These are phyloP conservation scores for Synergus laeviventris DNA, from an alignment of 2,888 invertebrate genomes.

Conservation along the genomic window DNA sequence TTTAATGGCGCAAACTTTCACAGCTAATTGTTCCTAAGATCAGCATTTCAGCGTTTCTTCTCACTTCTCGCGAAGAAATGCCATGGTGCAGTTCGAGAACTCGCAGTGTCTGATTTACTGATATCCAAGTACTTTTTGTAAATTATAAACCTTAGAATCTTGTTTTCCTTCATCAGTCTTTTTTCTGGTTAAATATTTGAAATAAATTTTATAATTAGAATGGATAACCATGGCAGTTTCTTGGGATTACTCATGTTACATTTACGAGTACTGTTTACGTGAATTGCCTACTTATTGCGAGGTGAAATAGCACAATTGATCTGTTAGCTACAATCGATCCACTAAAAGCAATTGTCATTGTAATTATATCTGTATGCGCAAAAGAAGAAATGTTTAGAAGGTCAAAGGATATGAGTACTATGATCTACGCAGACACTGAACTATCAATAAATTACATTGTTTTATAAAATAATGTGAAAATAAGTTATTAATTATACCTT, in stretches of 20 bases:
- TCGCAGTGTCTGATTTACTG: background rate
- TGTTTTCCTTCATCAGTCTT: background rate
- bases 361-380: slow-evolving; percentile 38
- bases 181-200: background rate
- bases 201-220: background rate
- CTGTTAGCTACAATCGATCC: slow-evolving; percentile 4
- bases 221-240: slow-evolving; percentile 1
- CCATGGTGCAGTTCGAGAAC: background rate
- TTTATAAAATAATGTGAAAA: slow-evolving; percentile 69
- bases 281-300: background rate
- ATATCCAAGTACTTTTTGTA: slow-evolving; percentile 3
- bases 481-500: slow-evolving; percentile 41
- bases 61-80: slow-evolving; percentile 12
- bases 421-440: slow-evolving; percentile 70
- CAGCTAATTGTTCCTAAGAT: slow-evolving; percentile 29
- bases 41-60: slow-evolving; percentile 1
- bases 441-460: slow-evolving; percentile 70
- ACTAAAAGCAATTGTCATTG: slow-evolving; percentile 19
- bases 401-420: slow-evolving; percentile 63
- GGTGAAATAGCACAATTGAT: slow-evolving; percentile 13
- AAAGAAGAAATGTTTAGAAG: slow-evolving; percentile 50
- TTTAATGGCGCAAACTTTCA: slow-evolving; percentile 7
- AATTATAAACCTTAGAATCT: background rate
- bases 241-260: background rate
- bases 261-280: background rate